Evolutionary conservation across 2,888 invertebrate genomes (phyloP).

Genomic region (Brachyopa scutellaris): DNA sequence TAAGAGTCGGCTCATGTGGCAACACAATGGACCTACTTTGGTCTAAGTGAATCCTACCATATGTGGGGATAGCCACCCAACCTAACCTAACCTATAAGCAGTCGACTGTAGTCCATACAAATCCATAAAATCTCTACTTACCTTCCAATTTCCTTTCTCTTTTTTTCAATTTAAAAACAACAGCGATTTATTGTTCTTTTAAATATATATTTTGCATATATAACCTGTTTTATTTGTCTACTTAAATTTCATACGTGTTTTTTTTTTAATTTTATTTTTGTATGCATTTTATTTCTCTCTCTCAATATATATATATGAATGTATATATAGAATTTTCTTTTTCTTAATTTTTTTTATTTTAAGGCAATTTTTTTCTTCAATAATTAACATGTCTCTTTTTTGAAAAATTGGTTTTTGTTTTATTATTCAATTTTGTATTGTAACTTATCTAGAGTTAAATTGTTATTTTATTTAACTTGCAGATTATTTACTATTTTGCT

Average conservation of each 20-base stretch:
- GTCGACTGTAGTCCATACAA: no score
- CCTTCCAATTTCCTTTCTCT: no score
- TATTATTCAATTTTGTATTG: not conserved
- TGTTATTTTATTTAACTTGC: slow-evolving; percentile 32
- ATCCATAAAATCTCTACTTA: no score
- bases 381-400: slow-evolving; percentile 62
- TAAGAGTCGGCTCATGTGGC: no score
- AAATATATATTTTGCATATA: slow-evolving; percentile 59
- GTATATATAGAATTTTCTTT: slow-evolving; percentile 43
- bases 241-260: slow-evolving; percentile 42
- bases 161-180: no score
- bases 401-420: slow-evolving; percentile 42
- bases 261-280: not conserved
- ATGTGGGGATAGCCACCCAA: no score
- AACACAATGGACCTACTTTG: no score
- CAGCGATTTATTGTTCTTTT: no score
- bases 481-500: slow-evolving; percentile 12
- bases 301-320: slow-evolving; percentile 30
- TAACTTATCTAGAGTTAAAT: slow-evolving; percentile 51
- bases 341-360: slow-evolving; percentile 48
- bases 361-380: slow-evolving; percentile 69
- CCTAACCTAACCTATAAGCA: no score
- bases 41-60: no score
- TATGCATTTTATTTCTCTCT: slow-evolving; percentile 34
- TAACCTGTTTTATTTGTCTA: slow-evolving; percentile 62